These are phyloP conservation scores for Thysanoteuthis rhombus DNA, from an alignment of 2,888 invertebrate species.

Conservation along the genomic window DNA sequence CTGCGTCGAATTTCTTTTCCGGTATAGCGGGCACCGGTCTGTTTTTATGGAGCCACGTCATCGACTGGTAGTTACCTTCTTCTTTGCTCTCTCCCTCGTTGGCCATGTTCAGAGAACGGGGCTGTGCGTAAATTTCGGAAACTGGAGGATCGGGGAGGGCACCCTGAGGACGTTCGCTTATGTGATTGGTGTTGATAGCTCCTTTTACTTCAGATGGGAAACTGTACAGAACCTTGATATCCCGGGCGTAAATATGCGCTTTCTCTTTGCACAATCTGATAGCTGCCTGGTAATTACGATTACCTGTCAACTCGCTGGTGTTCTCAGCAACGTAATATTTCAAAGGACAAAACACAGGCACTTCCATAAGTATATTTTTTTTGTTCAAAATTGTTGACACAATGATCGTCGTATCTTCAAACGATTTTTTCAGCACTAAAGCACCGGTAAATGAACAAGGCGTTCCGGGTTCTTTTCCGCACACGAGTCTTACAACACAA, in stretches of 20 bases:
- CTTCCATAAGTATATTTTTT: constrained; percentile 55
- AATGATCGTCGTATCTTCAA: constrained; percentile 52
- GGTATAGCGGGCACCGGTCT: not conserved
- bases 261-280: constrained; percentile 49
- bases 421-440: constrained; percentile 49
- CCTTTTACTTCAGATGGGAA: constrained; percentile 36
- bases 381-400: constrained; percentile 53
- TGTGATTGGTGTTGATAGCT: not conserved
- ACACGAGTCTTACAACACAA: constrained; percentile 53
- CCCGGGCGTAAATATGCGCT: constrained; percentile 51
- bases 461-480: constrained; percentile 53
- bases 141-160: constrained; percentile 17
- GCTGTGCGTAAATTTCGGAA: not conserved
- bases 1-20: not conserved
- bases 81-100: not conserved
- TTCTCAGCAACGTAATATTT: constrained; percentile 48
- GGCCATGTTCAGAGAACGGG: not conserved
- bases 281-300: constrained; percentile 47
- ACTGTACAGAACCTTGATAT: constrained; percentile 55
- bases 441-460: constrained; percentile 58
- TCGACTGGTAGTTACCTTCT: constrained; percentile 24
- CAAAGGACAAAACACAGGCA: constrained; percentile 50
- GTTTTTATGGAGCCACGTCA: not conserved
- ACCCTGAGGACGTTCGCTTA: not conserved
- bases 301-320: constrained; percentile 41